Evolutionary conservation across 2,113 vertebrate species (phyloP), one percentile per base, ranked within the genome.

Genomic region (Esox niger): DNA sequence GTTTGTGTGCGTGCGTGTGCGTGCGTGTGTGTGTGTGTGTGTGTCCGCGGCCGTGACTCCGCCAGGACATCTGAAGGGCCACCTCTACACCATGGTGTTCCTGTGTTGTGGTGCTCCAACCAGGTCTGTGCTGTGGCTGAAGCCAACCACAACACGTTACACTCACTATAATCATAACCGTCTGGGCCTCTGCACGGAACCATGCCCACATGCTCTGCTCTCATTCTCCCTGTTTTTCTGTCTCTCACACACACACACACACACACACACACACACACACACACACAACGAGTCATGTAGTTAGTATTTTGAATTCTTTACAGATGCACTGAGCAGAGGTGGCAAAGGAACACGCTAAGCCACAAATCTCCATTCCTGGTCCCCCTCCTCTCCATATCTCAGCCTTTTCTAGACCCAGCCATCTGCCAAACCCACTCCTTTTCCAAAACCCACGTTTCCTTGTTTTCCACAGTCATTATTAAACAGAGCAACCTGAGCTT

Each of bases 401-500:
- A 13, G 4, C 21, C 54, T 25, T 32, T 38, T 20, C 54, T 6
- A n/a, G 1, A 17, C 49, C 30, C 46, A 21, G 69, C 71, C 74
- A 71, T 26, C 46, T 20, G 69, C 71, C 74, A 71, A 57, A 69
- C 64, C 66, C 61, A 64, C 33, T 29, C 29, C 23, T 29, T 7
- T 52, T 66, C 67, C 62, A 65, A 66, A 65, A 70, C 74, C 83
- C 79, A 75, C 77, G 83, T 33, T 58, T 75, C 70, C 15, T 69
- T 38, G 9, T 38, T 13, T 38, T 13, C 13, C 35, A 11, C n/a
- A n/a, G n/a, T n/a, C n/a, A n/a, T n/a, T n/a, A 68, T 75, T 58
- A 67, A 32, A 63, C 67, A 73, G 68, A 62, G 85, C 76, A 85
- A 89, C 77, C 72, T 68, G 87, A 88, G 84, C 83, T 75, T 56